Percentiles rank a stretch among this genome's conserved stretches.
These are phyloP conservation scores for Hypselothyrea guttata DNA, from an alignment of 2,888 invertebrate species.

Conservation along the genomic window DNA sequence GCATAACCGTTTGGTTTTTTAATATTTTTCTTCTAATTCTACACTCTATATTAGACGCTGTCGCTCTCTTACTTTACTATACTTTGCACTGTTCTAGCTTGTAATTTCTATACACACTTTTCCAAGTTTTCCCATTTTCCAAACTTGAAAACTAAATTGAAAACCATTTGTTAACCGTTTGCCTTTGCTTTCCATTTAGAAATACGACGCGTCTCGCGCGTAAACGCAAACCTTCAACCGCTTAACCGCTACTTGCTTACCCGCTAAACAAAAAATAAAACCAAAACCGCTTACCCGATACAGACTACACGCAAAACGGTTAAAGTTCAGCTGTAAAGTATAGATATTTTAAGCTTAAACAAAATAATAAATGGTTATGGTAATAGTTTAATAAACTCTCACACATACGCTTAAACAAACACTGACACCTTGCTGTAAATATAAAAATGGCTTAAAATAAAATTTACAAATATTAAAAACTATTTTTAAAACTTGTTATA, in stretches of 20 bases:
- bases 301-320: constrained; percentile 41
- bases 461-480: constrained; percentile 23
- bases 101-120: background rate
- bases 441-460: constrained; percentile 60
- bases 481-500: constrained; percentile 8
- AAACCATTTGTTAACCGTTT: constrained; percentile 19
- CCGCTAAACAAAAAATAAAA: constrained; percentile 31
- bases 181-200: constrained; percentile 66
- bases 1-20: background rate
- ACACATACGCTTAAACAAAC: constrained; percentile 8
- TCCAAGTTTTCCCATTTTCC: constrained; percentile 7
- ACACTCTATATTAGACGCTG: too few relatives aligned
- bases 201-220: constrained; percentile 69
- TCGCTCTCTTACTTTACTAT: background rate
- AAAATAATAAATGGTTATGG: constrained; percentile 49
- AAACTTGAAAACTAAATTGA: background rate
- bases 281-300: constrained; percentile 40
- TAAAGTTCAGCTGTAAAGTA: constrained; percentile 45
- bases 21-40: background rate
- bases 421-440: constrained; percentile 55
- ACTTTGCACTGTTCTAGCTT: background rate
- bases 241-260: constrained; percentile 54
- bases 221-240: constrained; percentile 55
- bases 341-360: constrained; percentile 22
- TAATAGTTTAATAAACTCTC: constrained; percentile 19